Evolutionary conservation across 2,888 invertebrate genomes (phyloP).

Genomic region (Ormyrus pomaceus): DNA sequence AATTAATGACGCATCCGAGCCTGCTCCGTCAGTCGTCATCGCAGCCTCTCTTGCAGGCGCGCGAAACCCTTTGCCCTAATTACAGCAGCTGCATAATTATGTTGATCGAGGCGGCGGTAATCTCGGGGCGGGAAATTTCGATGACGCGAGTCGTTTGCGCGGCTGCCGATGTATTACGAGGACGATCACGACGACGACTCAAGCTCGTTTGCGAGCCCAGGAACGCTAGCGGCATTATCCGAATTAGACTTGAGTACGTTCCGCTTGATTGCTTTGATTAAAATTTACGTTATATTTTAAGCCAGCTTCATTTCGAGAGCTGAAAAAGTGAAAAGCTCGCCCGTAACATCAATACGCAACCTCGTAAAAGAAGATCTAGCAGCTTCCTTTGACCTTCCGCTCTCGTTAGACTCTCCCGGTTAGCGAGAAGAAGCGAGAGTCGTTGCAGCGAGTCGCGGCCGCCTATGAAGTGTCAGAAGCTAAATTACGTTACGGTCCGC

Average conservation of each 20-base stretch:
- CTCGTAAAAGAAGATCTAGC: no score
- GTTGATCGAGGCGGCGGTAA: conserved; percentile 17
- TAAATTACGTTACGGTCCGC: conserved; percentile 61
- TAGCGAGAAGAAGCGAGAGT: conserved; percentile 9
- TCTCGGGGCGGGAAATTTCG: conserved; percentile 29
- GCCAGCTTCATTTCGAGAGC: no score
- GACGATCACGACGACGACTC: no score
- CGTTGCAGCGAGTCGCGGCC: conserved; percentile 1
- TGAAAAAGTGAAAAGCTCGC: no score
- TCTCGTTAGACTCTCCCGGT: conserved; percentile 20
- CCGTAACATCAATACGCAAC: no score
- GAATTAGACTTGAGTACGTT: no score
- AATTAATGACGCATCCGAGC: conserved; percentile 67
- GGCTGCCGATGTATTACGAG: background rate
- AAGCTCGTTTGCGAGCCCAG: no score
- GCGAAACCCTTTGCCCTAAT: conserved; percentile 39
- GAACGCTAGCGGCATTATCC: no score
- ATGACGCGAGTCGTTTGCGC: conserved; percentile 29
- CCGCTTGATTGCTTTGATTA: no score
- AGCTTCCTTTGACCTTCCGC: background rate
- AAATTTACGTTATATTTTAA: no score
- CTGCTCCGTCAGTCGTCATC: no score
- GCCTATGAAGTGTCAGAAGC: conserved; percentile 59
- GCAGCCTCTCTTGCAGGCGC: no score
- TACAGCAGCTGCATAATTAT: conserved; percentile 45